Conservation (phyloP, 2,113 vertebrate species). For the Pica pica region DNA sequence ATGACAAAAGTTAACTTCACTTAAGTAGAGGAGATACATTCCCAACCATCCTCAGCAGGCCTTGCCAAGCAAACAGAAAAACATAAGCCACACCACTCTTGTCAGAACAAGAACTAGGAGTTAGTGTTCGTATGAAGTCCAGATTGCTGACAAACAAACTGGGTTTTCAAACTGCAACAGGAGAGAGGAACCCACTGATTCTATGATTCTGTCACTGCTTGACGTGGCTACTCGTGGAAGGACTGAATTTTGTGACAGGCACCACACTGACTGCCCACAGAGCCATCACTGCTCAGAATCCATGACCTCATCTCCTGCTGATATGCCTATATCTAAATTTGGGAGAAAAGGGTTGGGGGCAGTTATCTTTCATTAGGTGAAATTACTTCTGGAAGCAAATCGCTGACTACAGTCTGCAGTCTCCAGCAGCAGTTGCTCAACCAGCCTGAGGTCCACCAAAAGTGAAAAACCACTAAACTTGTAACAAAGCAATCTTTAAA, state of each 20-base stretch:
- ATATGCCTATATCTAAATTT: neutral
- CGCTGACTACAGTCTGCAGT: neutral
- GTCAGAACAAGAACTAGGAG: neutral
- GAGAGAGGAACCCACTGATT: neutral
- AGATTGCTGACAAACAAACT: neutral
- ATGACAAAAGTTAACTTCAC: conserved; percentile 2
- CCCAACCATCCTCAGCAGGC: neutral
- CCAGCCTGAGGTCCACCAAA: neutral
- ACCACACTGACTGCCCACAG: neutral
- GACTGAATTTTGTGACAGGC: neutral
- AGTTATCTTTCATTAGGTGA: neutral
- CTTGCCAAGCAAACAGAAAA: neutral
- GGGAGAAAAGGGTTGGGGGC: neutral
- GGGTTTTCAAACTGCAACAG: neutral
- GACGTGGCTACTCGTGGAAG: neutral
- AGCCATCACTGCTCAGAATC: neutral
- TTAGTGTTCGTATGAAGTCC: neutral
- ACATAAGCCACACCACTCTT: neutral
- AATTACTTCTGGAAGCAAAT: neutral
- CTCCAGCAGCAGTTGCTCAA: neutral
- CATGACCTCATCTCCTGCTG: neutral
- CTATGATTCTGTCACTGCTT: neutral
- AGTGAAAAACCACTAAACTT: neutral
- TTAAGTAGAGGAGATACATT: neutral
- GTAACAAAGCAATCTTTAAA: neutral